phyloP scores from a whole-genome alignment of 2,888 invertebrate species.

The Caenorhabditis wallacei region DNA sequence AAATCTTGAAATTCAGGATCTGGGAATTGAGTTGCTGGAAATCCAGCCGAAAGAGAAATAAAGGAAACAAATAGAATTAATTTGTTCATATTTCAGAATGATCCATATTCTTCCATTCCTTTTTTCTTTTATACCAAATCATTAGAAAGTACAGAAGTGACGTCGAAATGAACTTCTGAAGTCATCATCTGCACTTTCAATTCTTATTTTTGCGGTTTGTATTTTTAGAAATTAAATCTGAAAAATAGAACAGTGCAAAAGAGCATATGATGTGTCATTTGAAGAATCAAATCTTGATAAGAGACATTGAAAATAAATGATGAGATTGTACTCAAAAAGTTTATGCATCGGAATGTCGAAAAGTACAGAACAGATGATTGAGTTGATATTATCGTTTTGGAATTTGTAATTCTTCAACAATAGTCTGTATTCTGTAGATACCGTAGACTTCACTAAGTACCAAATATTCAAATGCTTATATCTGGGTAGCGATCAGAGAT shows the following conservation, averaged over 20 bases:
- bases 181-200: background rate
- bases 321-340: constrained; percentile 15
- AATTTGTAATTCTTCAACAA: too few relatives aligned
- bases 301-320: background rate
- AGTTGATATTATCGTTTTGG: too few relatives aligned
- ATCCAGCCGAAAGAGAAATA: background rate
- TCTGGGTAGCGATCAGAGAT: too few relatives aligned
- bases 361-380: background rate
- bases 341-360: constrained; percentile 19
- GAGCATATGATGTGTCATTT: constrained; percentile 16
- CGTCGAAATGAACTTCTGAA: background rate
- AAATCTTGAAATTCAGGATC: constrained; percentile 25
- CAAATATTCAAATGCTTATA: too few relatives aligned
- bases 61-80: background rate
- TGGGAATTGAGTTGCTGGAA: constrained; percentile 33
- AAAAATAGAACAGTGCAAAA: constrained; percentile 12
- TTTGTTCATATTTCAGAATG: background rate
- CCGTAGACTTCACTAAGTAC: too few relatives aligned
- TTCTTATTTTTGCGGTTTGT: constrained; percentile 7
- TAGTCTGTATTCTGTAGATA: too few relatives aligned
- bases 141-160: constrained; percentile 6
- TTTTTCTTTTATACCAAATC: constrained; percentile 3
- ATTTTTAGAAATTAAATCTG: constrained; percentile 1
- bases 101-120: background rate
- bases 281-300: constrained; percentile 14